Evolutionary conservation across 2,113 vertebrate genomes (phyloP).

Genomic region (Atherinomorus stipes): DNA sequence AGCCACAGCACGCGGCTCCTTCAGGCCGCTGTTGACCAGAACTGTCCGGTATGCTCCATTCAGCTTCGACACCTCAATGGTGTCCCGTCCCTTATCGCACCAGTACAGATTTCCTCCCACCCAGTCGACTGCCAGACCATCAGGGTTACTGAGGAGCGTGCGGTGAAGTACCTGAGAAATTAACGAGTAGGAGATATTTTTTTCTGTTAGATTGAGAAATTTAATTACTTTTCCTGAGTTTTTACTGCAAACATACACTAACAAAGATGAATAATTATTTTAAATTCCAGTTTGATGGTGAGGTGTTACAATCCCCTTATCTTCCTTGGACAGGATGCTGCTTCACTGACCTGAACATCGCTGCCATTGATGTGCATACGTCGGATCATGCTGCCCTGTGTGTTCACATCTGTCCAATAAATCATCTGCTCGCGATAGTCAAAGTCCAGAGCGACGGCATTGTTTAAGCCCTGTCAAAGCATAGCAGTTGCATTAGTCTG

Average conservation of each 20-base stretch:
- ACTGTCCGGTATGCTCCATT: constrained; percentile 94
- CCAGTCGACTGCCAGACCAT: constrained; percentile 98
- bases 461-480: constrained; percentile 92
- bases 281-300: not conserved
- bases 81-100: constrained; percentile 99
- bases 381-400: constrained; percentile 99
- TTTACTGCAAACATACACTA: not conserved
- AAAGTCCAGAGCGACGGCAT: constrained; percentile 96
- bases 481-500: constrained; percentile 32
- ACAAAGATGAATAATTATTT: constrained; percentile 2
- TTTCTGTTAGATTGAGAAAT: not conserved
- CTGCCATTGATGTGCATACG: constrained; percentile 98
- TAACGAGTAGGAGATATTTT: constrained; percentile 2
- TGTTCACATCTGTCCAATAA: constrained; percentile 99
- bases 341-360: constrained; percentile 88
- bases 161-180: constrained; percentile 93
- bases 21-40: constrained; percentile 93
- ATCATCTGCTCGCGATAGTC: constrained; percentile 97
- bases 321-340: not conserved
- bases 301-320: not conserved
- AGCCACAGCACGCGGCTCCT: constrained; percentile 92
- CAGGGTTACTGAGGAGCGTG: constrained; percentile 96
- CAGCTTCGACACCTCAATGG: constrained; percentile 98
- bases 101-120: constrained; percentile 98
- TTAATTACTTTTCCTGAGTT: not conserved